Base-by-base conservation (phyloP, 2,888 invertebrate species). In the Cryptophagus acutangulus region DNA sequence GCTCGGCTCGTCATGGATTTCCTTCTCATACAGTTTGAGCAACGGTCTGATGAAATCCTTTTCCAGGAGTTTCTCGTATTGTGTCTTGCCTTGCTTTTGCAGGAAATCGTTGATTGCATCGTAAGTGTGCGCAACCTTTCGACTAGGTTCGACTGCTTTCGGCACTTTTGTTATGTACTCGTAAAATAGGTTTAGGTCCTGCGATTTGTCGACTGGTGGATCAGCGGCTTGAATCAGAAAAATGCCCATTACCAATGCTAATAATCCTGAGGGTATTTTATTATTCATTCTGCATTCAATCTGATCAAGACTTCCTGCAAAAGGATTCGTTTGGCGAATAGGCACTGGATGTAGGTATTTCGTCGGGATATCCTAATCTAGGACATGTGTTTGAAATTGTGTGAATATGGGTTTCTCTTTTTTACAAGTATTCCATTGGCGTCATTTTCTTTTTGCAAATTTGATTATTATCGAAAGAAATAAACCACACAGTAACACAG, bases 281-380 rank as follows among this genome's bases (percentile, higher is more conserved):
- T n/a, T n/a, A 61, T 64, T 69, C 69, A 70, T 69, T 55, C 54
- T 65, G n/a, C n/a, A n/a, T n/a, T n/a, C n/a, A 56, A n/a, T n/a
- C n/a, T n/a, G n/a, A n/a, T n/a, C n/a, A n/a, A n/a, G n/a, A n/a
- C n/a, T n/a, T n/a, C n/a, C n/a, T n/a, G n/a, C n/a, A n/a, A n/a
- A n/a, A n/a, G n/a, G n/a, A n/a, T n/a, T n/a, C n/a, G n/a, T n/a
- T n/a, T n/a, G n/a, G n/a, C n/a, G n/a, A n/a, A n/a, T n/a, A n/a
- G n/a, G n/a, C n/a, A n/a, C n/a, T n/a, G n/a, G n/a, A n/a, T n/a
- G n/a, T n/a, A n/a, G n/a, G n/a, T n/a, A n/a, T n/a, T n/a, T n/a
- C n/a, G n/a, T n/a, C n/a, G n/a, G n/a, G n/a, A n/a, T n/a, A n/a
- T n/a, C n/a, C n/a, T n/a, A n/a, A n/a, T n/a, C n/a, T n/a, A n/a